phyloP scores from a whole-genome alignment of 2,113 vertebrate genomes.

The Nematolebias whitei region DNA sequence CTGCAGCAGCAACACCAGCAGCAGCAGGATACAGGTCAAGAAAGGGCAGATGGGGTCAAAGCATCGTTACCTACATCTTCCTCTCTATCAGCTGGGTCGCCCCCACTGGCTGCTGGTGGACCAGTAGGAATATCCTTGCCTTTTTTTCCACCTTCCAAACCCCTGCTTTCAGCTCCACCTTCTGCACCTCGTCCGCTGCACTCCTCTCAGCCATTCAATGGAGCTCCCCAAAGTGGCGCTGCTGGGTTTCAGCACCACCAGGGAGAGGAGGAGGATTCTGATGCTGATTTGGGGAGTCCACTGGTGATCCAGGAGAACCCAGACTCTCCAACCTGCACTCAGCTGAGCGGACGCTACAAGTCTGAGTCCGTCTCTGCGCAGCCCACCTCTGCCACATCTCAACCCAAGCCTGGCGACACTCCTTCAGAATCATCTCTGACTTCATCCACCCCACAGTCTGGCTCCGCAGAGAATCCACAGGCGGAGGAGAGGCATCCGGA shows the following conservation, averaged over 20 bases:
- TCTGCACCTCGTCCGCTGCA: conserved; percentile 67
- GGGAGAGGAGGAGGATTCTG: conserved; percentile 78
- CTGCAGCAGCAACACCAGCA: conserved; percentile 80
- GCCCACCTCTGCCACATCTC: conserved; percentile 49
- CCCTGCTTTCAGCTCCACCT: conserved; percentile 63
- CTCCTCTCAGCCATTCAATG: conserved; percentile 73
- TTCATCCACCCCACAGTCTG: conserved; percentile 49
- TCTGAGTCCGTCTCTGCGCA: conserved; percentile 60
- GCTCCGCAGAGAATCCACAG: conserved; percentile 54
- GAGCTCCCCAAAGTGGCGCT: conserved; percentile 62
- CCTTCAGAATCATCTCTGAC: conserved; percentile 52
- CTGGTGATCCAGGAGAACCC: conserved; percentile 82
- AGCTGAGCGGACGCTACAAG: conserved; percentile 70
- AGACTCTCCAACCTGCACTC: conserved; percentile 71
- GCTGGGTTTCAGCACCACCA: conserved; percentile 64
- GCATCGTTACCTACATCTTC: conserved; percentile 67
- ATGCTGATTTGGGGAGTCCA: conserved; percentile 77
- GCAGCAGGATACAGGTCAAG: conserved; percentile 76
- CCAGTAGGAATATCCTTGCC: conserved; percentile 67
- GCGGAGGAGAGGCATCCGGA: conserved; percentile 73
- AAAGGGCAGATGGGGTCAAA: conserved; percentile 70
- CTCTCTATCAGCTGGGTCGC: conserved; percentile 60
- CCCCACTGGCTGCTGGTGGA: conserved; percentile 59
- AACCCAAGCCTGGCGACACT: conserved; percentile 71
- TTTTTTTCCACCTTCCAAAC: conserved; percentile 75